Evolutionary conservation across 1,140 invertebrate genomes (phyloP).

Genomic region (Matsumurasca onukii): DNA sequence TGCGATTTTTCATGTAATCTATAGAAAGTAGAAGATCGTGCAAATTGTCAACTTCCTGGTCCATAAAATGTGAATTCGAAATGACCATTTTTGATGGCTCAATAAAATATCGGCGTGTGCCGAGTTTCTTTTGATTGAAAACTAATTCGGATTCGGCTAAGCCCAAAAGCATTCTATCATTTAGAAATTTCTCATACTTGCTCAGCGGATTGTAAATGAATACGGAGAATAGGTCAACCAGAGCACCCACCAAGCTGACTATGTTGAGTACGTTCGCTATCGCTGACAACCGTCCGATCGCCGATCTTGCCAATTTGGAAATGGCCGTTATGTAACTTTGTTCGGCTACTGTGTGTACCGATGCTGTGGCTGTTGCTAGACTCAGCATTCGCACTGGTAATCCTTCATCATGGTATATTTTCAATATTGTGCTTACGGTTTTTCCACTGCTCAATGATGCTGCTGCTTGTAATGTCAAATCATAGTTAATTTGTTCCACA

Average conservation of each 20-base stretch:
- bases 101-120: background rate
- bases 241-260: background rate
- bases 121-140: background rate
- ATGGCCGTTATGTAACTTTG: background rate
- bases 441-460: background rate
- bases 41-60: background rate
- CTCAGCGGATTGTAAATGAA: background rate
- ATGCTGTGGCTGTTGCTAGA: background rate
- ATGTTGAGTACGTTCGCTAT: background rate
- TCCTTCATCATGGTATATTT: background rate
- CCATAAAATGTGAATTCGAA: background rate
- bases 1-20: background rate
- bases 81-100: background rate
- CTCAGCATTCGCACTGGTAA: background rate
- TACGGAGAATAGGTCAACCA: background rate
- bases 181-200: background rate
- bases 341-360: background rate
- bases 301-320: background rate
- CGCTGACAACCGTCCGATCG: background rate
- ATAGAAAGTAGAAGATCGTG: background rate
- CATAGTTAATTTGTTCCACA: too few species aligned
- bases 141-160: background rate
- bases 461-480: background rate
- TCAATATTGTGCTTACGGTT: background rate
- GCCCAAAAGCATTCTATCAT: background rate